phyloP scores from a whole-genome alignment of 2,113 vertebrate species.

The Syrmaticus mikado region DNA sequence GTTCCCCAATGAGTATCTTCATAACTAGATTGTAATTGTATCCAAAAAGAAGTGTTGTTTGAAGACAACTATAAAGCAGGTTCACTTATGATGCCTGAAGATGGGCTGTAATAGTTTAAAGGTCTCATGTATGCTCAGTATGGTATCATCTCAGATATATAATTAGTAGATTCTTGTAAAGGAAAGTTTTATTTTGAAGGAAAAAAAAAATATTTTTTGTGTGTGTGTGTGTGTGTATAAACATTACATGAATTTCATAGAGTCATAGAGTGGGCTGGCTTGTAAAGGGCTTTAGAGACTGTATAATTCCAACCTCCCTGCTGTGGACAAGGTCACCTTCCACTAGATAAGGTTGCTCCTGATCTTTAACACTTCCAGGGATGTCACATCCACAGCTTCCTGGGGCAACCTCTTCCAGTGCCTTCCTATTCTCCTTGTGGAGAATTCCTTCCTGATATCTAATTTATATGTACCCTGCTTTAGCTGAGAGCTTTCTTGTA shows the following conservation, averaged over 20 bases:
- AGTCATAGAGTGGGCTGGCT: neutral
- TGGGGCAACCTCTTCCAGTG: neutral
- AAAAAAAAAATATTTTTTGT: no score
- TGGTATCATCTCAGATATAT: neutral
- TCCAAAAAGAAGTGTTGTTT: neutral
- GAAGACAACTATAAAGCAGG: neutral
- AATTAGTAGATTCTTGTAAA: neutral
- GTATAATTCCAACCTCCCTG: neutral
- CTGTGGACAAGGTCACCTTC: neutral
- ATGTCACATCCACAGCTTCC: neutral
- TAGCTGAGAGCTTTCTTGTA: neutral
- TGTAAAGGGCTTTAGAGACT: neutral
- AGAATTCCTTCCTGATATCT: neutral
- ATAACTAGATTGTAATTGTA: neutral
- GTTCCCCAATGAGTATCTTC: neutral
- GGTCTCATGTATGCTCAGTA: neutral
- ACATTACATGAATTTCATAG: neutral
- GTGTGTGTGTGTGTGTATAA: no score
- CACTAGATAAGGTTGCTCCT: neutral
- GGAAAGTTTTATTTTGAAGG: neutral
- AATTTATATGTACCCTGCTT: neutral
- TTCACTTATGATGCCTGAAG: neutral
- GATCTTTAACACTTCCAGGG: neutral
- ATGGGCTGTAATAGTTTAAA: neutral
- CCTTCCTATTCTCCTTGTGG: neutral